Percentiles rank a stretch among this genome's conserved stretches.
phyloP scores from a whole-genome alignment of 2,113 vertebrate species.

The Oreochromis tanganicae region DNA sequence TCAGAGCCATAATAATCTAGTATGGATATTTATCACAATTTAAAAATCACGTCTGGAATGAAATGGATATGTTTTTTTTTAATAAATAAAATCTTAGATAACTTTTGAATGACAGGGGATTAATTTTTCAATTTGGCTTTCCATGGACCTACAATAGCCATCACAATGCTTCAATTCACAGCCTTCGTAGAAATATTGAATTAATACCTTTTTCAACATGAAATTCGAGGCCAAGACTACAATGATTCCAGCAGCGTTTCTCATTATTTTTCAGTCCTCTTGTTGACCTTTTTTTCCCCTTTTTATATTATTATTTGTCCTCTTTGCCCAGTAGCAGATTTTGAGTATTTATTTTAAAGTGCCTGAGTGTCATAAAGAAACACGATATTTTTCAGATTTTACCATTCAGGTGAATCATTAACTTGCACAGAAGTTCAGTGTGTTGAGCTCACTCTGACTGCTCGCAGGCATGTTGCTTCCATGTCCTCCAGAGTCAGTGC shows the following conservation, averaged over 20 bases:
- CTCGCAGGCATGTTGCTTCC: neutral
- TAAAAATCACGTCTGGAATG: neutral
- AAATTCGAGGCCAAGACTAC: neutral
- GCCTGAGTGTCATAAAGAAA: neutral
- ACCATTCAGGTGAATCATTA: neutral
- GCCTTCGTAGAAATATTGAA: neutral
- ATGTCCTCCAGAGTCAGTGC: neutral
- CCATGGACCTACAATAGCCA: neutral
- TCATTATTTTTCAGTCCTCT: neutral
- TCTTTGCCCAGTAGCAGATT: neutral
- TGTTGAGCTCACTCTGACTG: neutral
- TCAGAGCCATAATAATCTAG: neutral
- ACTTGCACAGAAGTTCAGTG: neutral
- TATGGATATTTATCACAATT: neutral
- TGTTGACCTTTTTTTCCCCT: neutral
- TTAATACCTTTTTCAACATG: neutral
- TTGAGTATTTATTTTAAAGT: neutral
- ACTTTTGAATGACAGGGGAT: neutral
- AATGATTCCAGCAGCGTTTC: neutral
- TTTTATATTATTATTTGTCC: neutral
- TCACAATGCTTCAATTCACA: neutral
- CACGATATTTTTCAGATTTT: neutral
- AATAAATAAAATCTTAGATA: neutral
- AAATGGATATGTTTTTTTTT: accelerated
- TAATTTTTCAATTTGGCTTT: neutral